A percentile compares a stretch with the other conserved stretches of the same genome.
Conservation (phyloP, 2,113 vertebrate genomes). For the Brienomyrus longianalis region DNA sequence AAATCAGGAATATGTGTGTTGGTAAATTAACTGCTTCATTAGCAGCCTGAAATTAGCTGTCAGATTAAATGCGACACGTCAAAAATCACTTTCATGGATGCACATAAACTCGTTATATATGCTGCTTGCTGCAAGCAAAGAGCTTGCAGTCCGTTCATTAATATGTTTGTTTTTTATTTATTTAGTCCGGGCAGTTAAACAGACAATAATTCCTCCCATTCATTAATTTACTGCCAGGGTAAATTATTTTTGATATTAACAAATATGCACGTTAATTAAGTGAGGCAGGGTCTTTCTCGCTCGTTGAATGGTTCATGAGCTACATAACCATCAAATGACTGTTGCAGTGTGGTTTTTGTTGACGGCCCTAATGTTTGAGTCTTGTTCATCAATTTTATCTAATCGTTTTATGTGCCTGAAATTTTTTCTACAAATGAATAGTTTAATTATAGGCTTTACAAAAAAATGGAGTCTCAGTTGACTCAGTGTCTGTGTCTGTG, state of each 20-base stretch:
- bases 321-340: constrained; percentile 9
- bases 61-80: neutral
- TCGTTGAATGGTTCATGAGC: constrained; percentile 33
- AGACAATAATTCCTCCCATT: constrained; percentile 17
- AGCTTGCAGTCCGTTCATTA: neutral
- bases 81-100: neutral
- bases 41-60: neutral
- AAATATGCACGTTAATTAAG: constrained; percentile 33
- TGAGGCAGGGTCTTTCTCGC: constrained; percentile 29
- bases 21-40: neutral
- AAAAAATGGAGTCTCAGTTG: neutral
- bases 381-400: neutral
- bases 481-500: neutral
- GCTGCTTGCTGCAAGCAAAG: neutral
- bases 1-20: neutral
- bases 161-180: neutral
- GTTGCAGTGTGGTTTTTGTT: neutral
- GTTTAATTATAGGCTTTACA: neutral
- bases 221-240: constrained; percentile 1
- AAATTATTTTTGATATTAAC: constrained; percentile 24
- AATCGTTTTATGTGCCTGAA: constrained; percentile 8
- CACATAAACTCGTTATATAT: neutral
- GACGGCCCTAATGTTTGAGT: neutral
- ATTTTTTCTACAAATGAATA: constrained; percentile 16
- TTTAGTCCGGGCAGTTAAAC: neutral